Base-by-base conservation (phyloP, 2,888 invertebrate species). In the Pristionchus japonicus region DNA sequence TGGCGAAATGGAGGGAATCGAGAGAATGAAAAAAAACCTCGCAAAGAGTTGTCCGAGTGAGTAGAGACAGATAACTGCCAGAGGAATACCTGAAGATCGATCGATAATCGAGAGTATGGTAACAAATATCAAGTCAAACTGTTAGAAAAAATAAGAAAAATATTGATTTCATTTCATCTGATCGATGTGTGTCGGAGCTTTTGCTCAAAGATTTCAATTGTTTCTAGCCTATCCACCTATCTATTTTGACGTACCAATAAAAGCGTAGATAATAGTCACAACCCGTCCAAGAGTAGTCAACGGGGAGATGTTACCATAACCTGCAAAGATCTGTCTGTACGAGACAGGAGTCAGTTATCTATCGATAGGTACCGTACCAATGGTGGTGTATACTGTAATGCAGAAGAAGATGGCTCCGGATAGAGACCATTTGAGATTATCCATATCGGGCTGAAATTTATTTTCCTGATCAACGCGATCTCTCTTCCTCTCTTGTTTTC, bases 291-390 rank as follows among this genome's bases (percentile, higher is more conserved):
- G 89, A 0, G 89, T 89, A 0, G 94, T 93, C n/a, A 89, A 90
- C 34, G 92, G 92, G 11, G 89, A 91, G 49, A 94, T 93, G 89
- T 94, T 93, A 80, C 94, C 94, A 89, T 94, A 94, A 57, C 93
- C 93, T 91, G 80, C 34, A 89, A 37, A 31, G 57, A 84, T 34
- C 7, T 9, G 6, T 20, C 13, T 9, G 7, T 34, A 94, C 93
- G 91, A 43, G 85, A 61, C 37, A n/a, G n/a, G n/a, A 64, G 43
- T 47, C n/a, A 77, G n/a, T 43, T n/a, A n/a, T 43, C 77, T 43
- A 43, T 77, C 17, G 43, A 20, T n/a, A 17, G 37, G 0, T 70
- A 23, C 97, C 95, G 97, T 97, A 57, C 97, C 97, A 87, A 94
- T 94, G 3, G 94, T 94, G 1, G 94, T 94, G 90, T 94, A 94